Evolutionary conservation across 92 coral and sea anemone species (phyloP).

Genomic region (Nematostella vectensis): DNA sequence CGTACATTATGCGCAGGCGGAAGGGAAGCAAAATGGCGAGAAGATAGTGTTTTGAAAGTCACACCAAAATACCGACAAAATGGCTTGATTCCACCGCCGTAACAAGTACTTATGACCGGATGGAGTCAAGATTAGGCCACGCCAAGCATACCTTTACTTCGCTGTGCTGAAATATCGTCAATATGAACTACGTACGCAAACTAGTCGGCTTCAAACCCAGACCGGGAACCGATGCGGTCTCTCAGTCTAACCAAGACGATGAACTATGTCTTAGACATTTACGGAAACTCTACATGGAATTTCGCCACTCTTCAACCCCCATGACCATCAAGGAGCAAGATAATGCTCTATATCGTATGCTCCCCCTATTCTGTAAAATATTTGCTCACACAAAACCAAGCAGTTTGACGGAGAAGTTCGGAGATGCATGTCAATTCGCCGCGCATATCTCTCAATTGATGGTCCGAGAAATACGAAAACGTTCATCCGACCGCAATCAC

Average conservation of each 20-base stretch:
- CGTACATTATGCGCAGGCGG: too few relatives aligned
- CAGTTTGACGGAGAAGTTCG: constrained; percentile 84
- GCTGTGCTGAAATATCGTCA: too few relatives aligned
- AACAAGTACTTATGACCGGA: too few relatives aligned
- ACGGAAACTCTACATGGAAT: constrained; percentile 91
- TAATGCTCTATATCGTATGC: constrained; percentile 76
- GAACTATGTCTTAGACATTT: constrained; percentile 81
- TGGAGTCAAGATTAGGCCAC: too few relatives aligned
- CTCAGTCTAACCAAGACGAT: constrained; percentile 74
- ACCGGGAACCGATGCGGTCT: constrained; percentile 44
- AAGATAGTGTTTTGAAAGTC: too few relatives aligned
- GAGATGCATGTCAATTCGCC: constrained; percentile 91
- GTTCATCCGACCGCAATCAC: constrained; percentile 61
- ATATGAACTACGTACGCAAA: constrained; percentile 69
- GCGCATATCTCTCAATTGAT: constrained; percentile 93
- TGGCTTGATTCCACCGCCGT: too few relatives aligned
- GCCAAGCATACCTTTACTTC: too few relatives aligned
- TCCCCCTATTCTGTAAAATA: constrained; percentile 87
- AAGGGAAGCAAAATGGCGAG: too few relatives aligned
- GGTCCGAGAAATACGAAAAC: constrained; percentile 82
- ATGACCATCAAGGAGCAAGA: constrained; percentile 89
- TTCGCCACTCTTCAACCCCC: constrained; percentile 92
- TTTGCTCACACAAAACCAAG: constrained; percentile 69
- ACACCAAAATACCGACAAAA: too few relatives aligned
- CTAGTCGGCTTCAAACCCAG: constrained; percentile 57